A percentile compares a stretch with the other conserved stretches of the same genome.
These are phyloP conservation scores for Brachypteracias leptosomus DNA, from an alignment of 2,113 vertebrate species.

Conservation along the genomic window DNA sequence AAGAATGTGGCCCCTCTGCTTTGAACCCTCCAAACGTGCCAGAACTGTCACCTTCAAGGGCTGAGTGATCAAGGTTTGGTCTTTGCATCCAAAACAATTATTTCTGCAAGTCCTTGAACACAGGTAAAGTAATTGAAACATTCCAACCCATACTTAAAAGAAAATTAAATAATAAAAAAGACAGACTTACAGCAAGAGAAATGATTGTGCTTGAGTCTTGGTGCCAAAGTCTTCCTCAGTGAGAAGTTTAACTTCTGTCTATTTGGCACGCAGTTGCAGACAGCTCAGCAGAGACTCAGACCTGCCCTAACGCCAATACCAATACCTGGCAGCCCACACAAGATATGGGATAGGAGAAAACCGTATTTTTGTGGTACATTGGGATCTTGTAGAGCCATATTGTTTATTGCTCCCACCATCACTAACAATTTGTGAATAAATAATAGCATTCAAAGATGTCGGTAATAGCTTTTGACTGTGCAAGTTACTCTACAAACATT, in stretches of 20 bases:
- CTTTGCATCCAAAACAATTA: background rate
- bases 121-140: background rate
- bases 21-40: background rate
- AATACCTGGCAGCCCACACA: background rate
- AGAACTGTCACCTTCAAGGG: conserved; percentile 1
- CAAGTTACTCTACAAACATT: background rate
- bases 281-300: rapidly evolving
- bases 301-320: background rate
- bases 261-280: background rate
- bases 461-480: background rate
- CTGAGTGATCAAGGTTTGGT: background rate
- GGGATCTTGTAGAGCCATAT: background rate
- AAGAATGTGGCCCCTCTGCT: background rate
- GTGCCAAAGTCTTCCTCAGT: background rate
- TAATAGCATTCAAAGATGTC: background rate
- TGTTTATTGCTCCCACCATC: background rate
- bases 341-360: background rate
- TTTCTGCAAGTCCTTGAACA: background rate
- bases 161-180: background rate
- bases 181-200: background rate
- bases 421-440: background rate
- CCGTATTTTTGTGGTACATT: background rate
- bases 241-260: background rate
- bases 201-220: background rate
- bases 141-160: background rate